Evolutionary conservation across 2,888 invertebrate genomes (phyloP).

Genomic region (Seira musarum): DNA sequence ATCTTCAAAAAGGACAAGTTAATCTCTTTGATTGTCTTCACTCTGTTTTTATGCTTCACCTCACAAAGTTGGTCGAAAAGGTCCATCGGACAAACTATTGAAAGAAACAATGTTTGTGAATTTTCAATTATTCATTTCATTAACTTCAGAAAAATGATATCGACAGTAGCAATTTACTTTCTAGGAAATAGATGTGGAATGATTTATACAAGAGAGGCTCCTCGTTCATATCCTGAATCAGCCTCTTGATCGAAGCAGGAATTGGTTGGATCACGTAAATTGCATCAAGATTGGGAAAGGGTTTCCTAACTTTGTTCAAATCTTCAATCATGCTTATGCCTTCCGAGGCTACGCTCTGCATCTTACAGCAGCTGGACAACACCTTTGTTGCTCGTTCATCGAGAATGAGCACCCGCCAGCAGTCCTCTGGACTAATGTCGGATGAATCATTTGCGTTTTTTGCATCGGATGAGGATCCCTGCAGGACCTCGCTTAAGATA

Average conservation of each 20-base stretch:
- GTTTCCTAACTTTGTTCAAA: constrained; percentile 65
- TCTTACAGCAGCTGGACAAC: constrained; percentile 65
- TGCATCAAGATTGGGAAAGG: constrained; percentile 65
- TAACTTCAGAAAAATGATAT: neutral
- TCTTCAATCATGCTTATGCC: constrained; percentile 68
- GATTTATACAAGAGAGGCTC: constrained; percentile 57
- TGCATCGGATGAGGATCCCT: constrained; percentile 14
- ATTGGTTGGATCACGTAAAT: constrained; percentile 65
- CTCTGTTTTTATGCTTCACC: constrained; percentile 83
- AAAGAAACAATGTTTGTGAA: too few relatives aligned
- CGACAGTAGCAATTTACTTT: constrained; percentile 56
- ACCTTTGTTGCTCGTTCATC: constrained; percentile 64
- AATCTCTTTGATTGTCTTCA: constrained; percentile 95
- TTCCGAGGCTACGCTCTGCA: constrained; percentile 66
- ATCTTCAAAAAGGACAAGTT: constrained; percentile 85
- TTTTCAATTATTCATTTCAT: too few relatives aligned
- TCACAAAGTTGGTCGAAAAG: constrained; percentile 89
- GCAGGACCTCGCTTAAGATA: constrained; percentile 64
- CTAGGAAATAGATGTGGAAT: constrained; percentile 66
- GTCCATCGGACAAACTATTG: constrained; percentile 71
- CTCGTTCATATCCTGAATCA: constrained; percentile 58
- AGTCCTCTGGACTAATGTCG: constrained; percentile 16
- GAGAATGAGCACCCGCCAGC: constrained; percentile 64
- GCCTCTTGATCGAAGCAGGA: constrained; percentile 50
- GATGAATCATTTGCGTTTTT: constrained; percentile 17